Conservation (phyloP, 2,797 vertebrate species). For the Sparidentex hasta region DNA sequence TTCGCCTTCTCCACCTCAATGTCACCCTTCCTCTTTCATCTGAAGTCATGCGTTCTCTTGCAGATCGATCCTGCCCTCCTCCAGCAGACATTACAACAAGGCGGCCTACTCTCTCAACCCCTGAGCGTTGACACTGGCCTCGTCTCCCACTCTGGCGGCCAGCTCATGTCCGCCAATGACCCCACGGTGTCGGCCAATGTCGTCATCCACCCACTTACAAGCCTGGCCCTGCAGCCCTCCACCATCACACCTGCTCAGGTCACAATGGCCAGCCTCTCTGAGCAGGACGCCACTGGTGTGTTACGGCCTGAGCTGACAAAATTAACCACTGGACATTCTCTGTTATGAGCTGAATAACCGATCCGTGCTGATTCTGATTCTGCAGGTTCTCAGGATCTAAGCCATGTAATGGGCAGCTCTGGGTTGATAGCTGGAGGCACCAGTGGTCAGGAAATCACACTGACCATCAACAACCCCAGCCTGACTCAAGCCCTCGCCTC, state of each 20-base stretch:
- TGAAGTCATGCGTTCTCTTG: constrained; percentile 16
- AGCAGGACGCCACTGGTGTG: constrained; percentile 90
- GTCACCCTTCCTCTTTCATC: constrained; percentile 5
- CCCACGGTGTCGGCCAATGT: constrained; percentile 89
- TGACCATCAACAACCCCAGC: constrained; percentile 98
- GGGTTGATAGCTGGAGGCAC: constrained; percentile 87
- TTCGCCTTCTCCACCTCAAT: neutral
- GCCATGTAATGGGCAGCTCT: constrained; percentile 90
- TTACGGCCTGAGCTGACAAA: neutral
- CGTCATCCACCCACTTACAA: constrained; percentile 93
- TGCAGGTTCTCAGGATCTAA: constrained; percentile 92
- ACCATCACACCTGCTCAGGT: constrained; percentile 88
- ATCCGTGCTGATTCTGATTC: neutral
- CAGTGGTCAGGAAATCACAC: constrained; percentile 93
- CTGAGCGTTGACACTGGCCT: constrained; percentile 87
- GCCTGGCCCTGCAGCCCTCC: constrained; percentile 91
- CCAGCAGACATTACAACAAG: constrained; percentile 96
- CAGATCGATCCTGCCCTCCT: constrained; percentile 95
- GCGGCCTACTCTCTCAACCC: constrained; percentile 91
- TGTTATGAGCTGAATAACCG: neutral
- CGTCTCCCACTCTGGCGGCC: constrained; percentile 82
- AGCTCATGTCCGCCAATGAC: constrained; percentile 87
- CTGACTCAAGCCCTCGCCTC: constrained; percentile 92
- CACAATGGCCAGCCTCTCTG: constrained; percentile 89
- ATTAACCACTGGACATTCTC: too few relatives aligned